Evolutionary conservation across 2,888 invertebrate genomes (phyloP).

Genomic region (Geophilus truncorum): DNA sequence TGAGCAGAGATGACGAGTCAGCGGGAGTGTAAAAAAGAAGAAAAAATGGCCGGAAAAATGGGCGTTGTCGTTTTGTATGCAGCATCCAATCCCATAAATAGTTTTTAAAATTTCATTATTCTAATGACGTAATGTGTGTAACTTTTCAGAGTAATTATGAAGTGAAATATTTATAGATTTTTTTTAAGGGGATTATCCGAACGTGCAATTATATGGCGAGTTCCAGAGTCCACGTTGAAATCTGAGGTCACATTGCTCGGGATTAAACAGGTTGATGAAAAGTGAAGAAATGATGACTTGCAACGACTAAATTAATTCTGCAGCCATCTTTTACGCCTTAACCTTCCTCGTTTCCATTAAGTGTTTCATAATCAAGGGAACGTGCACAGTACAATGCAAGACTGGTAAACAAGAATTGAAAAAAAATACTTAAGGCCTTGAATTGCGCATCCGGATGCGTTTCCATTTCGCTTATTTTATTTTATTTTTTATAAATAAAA

Average conservation of each 20-base stretch:
- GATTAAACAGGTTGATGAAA: neutral
- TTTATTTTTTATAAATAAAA: too few relatives aligned
- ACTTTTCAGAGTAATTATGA: neutral
- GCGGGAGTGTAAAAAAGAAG: neutral
- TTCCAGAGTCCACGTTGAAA: neutral
- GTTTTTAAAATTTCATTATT: slow-evolving; percentile 19
- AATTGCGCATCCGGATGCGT: too few relatives aligned
- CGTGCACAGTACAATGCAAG: neutral
- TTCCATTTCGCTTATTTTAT: too few relatives aligned
- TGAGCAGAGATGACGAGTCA: slow-evolving; percentile 8
- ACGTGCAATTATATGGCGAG: neutral
- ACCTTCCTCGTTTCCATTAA: neutral
- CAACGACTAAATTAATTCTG: neutral
- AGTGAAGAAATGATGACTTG: neutral
- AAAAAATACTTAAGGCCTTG: too few relatives aligned
- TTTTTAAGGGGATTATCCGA: neutral
- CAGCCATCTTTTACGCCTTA: neutral
- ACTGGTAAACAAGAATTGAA: neutral
- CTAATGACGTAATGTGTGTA: neutral
- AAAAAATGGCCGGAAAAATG: neutral
- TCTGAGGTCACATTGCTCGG: neutral
- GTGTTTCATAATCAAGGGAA: neutral
- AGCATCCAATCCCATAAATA: slow-evolving; percentile 25
- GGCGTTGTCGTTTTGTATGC: neutral
- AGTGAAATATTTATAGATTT: neutral